Evolutionary conservation across 2,113 vertebrate species (phyloP).

Genomic region (Otocyon megalotis): DNA sequence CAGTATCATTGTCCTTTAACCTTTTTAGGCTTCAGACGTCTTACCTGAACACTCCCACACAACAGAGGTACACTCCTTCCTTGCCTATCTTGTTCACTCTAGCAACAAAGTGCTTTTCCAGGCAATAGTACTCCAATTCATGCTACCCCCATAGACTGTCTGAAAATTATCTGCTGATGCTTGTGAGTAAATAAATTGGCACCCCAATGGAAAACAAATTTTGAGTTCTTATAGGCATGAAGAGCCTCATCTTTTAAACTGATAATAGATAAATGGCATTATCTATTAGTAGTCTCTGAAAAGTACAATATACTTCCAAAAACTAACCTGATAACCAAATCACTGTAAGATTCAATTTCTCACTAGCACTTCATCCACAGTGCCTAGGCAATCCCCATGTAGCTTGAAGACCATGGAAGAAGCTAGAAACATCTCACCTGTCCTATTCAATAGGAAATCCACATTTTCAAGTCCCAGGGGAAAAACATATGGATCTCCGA

Average conservation of each 20-base stretch:
- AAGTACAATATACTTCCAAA: neutral
- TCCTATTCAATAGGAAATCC: neutral
- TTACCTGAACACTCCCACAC: neutral
- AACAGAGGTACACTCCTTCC: neutral
- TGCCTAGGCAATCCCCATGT: neutral
- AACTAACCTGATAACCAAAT: conserved; percentile 34
- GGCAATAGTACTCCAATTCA: neutral
- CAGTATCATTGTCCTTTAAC: neutral
- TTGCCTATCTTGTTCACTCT: neutral
- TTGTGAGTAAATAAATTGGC: neutral
- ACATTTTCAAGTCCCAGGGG: neutral
- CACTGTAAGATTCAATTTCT: neutral
- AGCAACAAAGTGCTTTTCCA: neutral
- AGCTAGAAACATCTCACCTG: neutral
- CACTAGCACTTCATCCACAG: neutral
- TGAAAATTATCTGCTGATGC: neutral
- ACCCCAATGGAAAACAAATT: neutral
- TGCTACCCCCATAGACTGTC: neutral
- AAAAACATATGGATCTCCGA: neutral
- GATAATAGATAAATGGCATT: no score
- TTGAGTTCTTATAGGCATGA: conserved; percentile 12
- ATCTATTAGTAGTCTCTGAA: conserved; percentile 20
- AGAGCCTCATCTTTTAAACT: neutral
- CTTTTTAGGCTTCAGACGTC: neutral
- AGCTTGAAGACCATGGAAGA: neutral